These are phyloP conservation scores for Falco columbarius DNA, from an alignment of 2,797 vertebrate genomes.

Conservation along the genomic window DNA sequence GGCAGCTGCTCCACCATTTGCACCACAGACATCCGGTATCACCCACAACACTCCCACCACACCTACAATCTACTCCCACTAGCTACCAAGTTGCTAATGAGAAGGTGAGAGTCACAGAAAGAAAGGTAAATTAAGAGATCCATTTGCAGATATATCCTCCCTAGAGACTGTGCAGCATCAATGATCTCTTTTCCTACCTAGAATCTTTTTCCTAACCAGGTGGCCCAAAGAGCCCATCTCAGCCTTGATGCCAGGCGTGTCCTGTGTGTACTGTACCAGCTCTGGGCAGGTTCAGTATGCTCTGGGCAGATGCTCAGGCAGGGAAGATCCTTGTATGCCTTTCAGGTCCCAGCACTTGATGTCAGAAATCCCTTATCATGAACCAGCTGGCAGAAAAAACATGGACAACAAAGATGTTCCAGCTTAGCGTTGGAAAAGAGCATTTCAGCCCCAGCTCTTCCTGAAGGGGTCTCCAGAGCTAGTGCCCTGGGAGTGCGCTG, in stretches of 20 bases:
- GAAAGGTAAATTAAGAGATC: background rate
- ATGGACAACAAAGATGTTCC: background rate
- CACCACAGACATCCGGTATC: background rate
- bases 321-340: background rate
- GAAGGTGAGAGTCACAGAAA: slow-evolving; percentile 37
- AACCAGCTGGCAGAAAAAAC: background rate
- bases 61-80: slow-evolving; percentile 17
- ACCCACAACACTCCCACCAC: background rate
- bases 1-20: slow-evolving; percentile 29
- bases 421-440: background rate
- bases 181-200: background rate
- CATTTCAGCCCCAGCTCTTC: background rate
- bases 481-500: background rate
- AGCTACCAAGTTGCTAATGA: slow-evolving; percentile 2
- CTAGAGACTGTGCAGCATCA: background rate
- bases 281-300: background rate
- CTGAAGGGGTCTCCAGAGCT: background rate
- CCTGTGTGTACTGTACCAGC: background rate
- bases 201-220: background rate
- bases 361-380: background rate
- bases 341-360: background rate
- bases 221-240: background rate
- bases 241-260: background rate
- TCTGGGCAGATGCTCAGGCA: background rate
- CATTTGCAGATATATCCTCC: background rate